phyloP scores from a whole-genome alignment of 2,113 vertebrate species.

The Phaethon lepturus region DNA sequence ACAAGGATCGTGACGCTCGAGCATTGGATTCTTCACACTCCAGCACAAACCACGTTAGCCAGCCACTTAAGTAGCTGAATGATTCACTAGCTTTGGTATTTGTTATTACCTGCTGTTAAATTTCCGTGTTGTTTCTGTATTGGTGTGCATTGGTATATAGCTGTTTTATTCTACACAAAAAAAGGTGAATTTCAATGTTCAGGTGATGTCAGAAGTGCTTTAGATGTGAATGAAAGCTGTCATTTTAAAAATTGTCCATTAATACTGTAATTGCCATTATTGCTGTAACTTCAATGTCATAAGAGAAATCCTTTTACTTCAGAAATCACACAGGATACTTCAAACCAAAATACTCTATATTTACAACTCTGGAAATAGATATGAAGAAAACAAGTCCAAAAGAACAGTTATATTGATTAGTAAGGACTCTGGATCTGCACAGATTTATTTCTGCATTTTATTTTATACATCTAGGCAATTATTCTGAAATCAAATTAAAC shows the following conservation, averaged over 20 bases:
- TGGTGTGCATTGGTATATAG: neutral
- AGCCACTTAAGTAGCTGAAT: neutral
- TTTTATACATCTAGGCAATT: neutral
- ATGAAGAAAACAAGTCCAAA: neutral
- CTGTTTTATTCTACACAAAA: neutral
- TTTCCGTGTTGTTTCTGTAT: neutral
- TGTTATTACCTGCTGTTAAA: neutral
- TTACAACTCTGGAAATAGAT: slow-evolving; percentile 14
- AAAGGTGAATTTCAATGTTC: neutral
- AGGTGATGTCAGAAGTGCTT: neutral
- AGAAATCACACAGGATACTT: neutral
- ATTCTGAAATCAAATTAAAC: slow-evolving; percentile 30
- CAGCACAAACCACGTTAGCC: neutral
- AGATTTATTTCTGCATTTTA: slow-evolving; percentile 19
- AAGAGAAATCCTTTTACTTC: neutral
- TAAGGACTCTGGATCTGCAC: neutral
- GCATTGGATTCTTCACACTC: neutral
- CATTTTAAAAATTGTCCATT: neutral
- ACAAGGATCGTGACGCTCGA: neutral
- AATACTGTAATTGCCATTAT: neutral
- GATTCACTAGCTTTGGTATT: neutral
- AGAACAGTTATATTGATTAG: slow-evolving; percentile 14
- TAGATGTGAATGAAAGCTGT: neutral
- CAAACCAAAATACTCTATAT: neutral
- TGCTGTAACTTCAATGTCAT: neutral